Evolutionary conservation across 2,888 invertebrate genomes (phyloP).

Genomic region (Xanthostigma xanthostigma): DNA sequence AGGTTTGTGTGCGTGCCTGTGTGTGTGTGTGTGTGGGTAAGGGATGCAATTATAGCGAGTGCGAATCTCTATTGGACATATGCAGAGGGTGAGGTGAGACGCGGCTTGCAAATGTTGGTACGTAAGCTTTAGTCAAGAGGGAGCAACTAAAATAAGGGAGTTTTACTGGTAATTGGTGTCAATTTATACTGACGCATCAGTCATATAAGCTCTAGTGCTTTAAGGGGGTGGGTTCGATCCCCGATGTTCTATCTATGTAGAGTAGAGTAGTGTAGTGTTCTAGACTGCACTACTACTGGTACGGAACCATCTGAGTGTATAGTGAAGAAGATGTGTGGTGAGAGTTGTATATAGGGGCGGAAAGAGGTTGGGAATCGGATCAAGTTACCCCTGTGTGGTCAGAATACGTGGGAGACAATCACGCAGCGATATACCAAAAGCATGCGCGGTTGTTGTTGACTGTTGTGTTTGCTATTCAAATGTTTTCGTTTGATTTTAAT

Average conservation of each 20-base stretch:
- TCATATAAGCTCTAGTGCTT: conserved; percentile 20
- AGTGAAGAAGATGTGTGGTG: neutral
- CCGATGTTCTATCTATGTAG: neutral
- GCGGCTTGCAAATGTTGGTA: too few species aligned
- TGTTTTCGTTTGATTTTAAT: too few species aligned
- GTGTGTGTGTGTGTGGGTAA: too few species aligned
- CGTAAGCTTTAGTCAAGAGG: neutral
- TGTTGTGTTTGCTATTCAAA: too few species aligned
- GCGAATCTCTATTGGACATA: too few species aligned
- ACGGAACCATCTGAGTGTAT: too few species aligned
- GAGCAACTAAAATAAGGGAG: conserved; percentile 25
- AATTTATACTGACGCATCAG: conserved; percentile 46
- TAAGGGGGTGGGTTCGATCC: conserved; percentile 16
- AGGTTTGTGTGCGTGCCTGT: too few species aligned
- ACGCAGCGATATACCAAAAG: neutral
- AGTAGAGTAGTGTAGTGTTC: too few species aligned
- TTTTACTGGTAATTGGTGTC: conserved; percentile 50
- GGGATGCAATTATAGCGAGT: too few species aligned
- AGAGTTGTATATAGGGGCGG: neutral
- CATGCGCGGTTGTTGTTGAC: too few species aligned
- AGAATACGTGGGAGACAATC: conserved; percentile 5
- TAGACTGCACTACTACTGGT: too few species aligned
- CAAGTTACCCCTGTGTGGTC: conserved; percentile 5
- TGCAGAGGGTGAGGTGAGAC: too few species aligned
- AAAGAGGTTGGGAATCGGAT: neutral